Conservation (phyloP, 2,797 vertebrate species). For the Oophaga sylvatica region DNA sequence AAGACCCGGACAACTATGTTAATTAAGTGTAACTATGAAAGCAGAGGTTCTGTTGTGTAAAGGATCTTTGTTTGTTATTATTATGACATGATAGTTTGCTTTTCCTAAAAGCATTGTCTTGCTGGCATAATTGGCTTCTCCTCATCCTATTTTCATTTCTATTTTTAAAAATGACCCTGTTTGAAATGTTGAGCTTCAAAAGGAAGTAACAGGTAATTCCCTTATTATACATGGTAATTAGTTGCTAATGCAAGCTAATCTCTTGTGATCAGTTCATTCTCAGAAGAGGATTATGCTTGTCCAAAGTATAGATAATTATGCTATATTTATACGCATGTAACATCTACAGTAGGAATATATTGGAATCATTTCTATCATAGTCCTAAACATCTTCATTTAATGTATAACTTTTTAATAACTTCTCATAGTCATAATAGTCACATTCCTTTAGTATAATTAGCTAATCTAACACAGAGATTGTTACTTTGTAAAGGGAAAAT, state of each 20-base stretch:
- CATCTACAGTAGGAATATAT: neutral
- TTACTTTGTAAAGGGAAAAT: no score
- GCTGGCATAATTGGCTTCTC: neutral
- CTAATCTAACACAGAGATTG: no score
- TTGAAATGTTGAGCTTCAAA: slow-evolving; percentile 10
- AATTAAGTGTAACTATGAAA: neutral
- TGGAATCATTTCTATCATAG: neutral
- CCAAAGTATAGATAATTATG: neutral
- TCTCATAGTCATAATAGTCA: no score
- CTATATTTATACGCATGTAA: slow-evolving; percentile 1
- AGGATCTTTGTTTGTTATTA: neutral
- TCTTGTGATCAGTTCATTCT: slow-evolving; percentile 23
- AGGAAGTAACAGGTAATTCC: slow-evolving; percentile 12
- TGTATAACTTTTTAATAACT: neutral
- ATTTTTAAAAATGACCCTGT: slow-evolving; percentile 25
- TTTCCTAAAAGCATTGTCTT: neutral
- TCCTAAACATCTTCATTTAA: neutral
- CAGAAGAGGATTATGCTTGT: slow-evolving; percentile 7
- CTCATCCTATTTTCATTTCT: slow-evolving; percentile 6
- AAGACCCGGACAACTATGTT: no score
- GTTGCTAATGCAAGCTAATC: slow-evolving; percentile 25
- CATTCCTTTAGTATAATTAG: no score
- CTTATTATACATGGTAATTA: slow-evolving; percentile 17
- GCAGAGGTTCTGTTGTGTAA: neutral
- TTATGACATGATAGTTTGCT: neutral